These are phyloP conservation scores for Bryconaethiops microstoma DNA, from an alignment of 2,797 vertebrate genomes.

Conservation along the genomic window DNA sequence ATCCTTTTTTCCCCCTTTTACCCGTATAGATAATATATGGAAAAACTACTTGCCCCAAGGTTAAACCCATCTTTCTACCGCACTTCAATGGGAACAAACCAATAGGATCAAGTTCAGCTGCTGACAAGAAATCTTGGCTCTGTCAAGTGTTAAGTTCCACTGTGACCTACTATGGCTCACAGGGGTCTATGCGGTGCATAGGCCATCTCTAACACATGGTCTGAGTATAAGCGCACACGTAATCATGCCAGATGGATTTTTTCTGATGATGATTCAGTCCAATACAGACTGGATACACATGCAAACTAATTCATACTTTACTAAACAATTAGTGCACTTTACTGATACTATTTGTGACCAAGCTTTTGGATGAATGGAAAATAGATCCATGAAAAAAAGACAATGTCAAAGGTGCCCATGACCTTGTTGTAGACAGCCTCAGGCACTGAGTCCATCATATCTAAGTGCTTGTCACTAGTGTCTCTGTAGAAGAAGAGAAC, in stretches of 20 bases:
- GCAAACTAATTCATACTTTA: background rate
- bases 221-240: slow-evolving; percentile 14
- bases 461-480: slow-evolving; percentile 71
- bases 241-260: slow-evolving; percentile 49
- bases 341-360: background rate
- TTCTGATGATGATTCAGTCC: slow-evolving; percentile 2
- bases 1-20: slow-evolving; percentile 36
- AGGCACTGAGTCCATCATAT: slow-evolving; percentile 75
- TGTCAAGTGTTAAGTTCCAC: slow-evolving; percentile 84
- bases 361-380: slow-evolving; percentile 23
- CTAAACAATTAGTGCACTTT: background rate
- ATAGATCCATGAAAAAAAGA: slow-evolving; percentile 31
- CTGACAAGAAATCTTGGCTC: slow-evolving; percentile 76
- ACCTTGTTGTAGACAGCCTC: slow-evolving; percentile 68
- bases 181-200: slow-evolving; percentile 68
- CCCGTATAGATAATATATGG: slow-evolving; percentile 45
- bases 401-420: slow-evolving; percentile 56
- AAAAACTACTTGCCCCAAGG: slow-evolving; percentile 64
- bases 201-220: slow-evolving; percentile 47
- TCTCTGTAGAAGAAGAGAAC: slow-evolving; percentile 57
- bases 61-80: slow-evolving; percentile 71
- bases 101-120: slow-evolving; percentile 79
- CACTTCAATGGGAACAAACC: slow-evolving; percentile 74
- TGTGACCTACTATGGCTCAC: slow-evolving; percentile 76
- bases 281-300: background rate